Conservation (phyloP, 2,888 invertebrate species). For the Cyclophora albipunctata region DNA sequence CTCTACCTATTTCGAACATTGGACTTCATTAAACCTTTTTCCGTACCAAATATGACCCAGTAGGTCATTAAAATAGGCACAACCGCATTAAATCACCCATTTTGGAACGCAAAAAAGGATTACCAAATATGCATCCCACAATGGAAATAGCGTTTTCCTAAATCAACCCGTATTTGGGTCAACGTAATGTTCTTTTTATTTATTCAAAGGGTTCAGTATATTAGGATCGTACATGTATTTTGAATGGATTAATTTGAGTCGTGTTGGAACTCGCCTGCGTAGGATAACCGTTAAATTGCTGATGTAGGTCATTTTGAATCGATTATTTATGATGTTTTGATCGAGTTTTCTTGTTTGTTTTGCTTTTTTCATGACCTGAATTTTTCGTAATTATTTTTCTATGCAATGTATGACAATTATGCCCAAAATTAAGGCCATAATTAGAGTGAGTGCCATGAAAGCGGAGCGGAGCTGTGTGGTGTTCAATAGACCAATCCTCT, state of each 20-base stretch:
- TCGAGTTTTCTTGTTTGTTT: slow-evolving; percentile 4
- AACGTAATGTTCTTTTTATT: slow-evolving; percentile 30
- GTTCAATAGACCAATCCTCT: too few species aligned
- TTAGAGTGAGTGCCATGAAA: too few species aligned
- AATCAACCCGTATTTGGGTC: slow-evolving; percentile 29
- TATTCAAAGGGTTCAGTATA: slow-evolving; percentile 35
- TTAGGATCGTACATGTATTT: slow-evolving; percentile 42
- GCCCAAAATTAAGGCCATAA: too few species aligned
- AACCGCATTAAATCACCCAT: not conserved
- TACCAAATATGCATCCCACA: slow-evolving; percentile 2
- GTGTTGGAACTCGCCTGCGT: slow-evolving; percentile 34
- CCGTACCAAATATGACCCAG: too few species aligned
- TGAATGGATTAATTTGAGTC: slow-evolving; percentile 53
- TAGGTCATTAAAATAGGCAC: too few species aligned
- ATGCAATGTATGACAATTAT: too few species aligned
- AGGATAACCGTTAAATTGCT: slow-evolving; percentile 37
- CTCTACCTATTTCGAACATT: too few species aligned
- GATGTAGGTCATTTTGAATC: slow-evolving; percentile 27
- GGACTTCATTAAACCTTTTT: too few species aligned
- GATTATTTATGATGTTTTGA: slow-evolving; percentile 5
- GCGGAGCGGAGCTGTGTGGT: too few species aligned
- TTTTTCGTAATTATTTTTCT: not conserved
- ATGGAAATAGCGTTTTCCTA: slow-evolving; percentile 23
- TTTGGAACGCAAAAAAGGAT: too few species aligned
- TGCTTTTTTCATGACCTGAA: slow-evolving; percentile 3